These are phyloP conservation scores for Epinotia brunnichana DNA, from an alignment of 2,888 invertebrate species.

Conservation along the genomic window DNA sequence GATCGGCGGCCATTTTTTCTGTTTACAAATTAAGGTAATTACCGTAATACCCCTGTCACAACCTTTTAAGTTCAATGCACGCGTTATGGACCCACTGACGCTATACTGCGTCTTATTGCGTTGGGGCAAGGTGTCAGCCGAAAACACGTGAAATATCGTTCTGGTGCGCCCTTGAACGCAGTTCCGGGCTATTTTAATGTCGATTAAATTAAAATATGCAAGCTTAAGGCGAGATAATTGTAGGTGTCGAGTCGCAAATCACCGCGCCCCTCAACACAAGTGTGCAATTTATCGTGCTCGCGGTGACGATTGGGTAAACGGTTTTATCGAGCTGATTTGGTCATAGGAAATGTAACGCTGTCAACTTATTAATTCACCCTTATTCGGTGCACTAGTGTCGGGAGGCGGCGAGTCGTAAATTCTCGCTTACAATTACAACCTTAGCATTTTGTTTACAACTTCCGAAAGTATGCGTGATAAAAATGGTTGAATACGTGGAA, in stretches of 20 bases:
- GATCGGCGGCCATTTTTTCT: conserved; percentile 72
- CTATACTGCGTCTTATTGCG: conserved; percentile 58
- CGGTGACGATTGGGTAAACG: conserved; percentile 46
- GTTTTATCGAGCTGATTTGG: conserved; percentile 53
- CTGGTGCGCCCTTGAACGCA: conserved; percentile 68
- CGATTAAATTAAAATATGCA: conserved; percentile 73
- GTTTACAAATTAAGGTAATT: conserved; percentile 81
- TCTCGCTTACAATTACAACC: conserved; percentile 35
- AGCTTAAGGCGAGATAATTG: conserved; percentile 66
- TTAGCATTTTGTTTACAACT: conserved; percentile 44
- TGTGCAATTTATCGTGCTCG: conserved; percentile 47
- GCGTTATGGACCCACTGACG: conserved; percentile 61
- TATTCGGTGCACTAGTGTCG: conserved; percentile 44
- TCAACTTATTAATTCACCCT: conserved; percentile 45
- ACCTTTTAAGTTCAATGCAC: conserved; percentile 81
- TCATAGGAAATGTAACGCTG: conserved; percentile 49
- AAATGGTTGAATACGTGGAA: conserved; percentile 55
- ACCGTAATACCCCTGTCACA: conserved; percentile 79
- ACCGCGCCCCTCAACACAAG: conserved; percentile 48
- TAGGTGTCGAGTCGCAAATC: conserved; percentile 61
- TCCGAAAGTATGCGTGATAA: conserved; percentile 38
- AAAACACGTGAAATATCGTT: conserved; percentile 69
- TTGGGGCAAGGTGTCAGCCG: conserved; percentile 60
- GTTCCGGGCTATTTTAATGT: conserved; percentile 78
- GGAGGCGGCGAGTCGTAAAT: conserved; percentile 31